Base-by-base conservation (phyloP, 1,140 invertebrate genomes). In the Chironomus tepperi region DNA sequence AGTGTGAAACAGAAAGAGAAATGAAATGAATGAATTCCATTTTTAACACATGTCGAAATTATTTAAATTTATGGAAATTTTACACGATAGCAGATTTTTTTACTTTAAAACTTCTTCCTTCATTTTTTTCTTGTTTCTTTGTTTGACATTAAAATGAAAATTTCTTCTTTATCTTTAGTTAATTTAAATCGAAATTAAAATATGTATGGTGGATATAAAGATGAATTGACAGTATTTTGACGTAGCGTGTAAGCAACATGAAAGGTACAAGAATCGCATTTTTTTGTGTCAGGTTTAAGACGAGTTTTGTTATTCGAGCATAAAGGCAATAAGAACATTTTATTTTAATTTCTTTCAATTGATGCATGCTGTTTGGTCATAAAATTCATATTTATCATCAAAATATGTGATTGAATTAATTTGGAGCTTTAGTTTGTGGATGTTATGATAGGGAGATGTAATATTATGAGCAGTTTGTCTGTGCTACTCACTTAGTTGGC, bases 21-120 rank as follows among this genome's bases (percentile, higher is more conserved):
- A 57, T 57, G 12, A 34, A 12, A 57, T 57, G 47, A 57, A 57
- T 57, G 47, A 57, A 57, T 57, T n/a, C 47, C 47, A 57, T 57
- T 57, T 57, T 57, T 57, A 57, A 57, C 47, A 57, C 47, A 57
- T 57, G 47, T 15, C n/a, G 47, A 57, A n/a, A n/a, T 57, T 57
- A 57, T 57, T 57, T 15, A 57, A 57, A 57, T 57, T 57, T 57
- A 57, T 57, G 47, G n/a, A n/a, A 57, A 57, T 57, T 57, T 57
- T 57, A 34, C 24, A 34, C 24, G 24, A 34, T 34, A 34, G 24
- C 24, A 34, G 24, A 34, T 34, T 34, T 34, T 34, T 34, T 34
- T 34, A 2, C 5, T 34, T 5, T 34, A 34, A 34, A 34, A 34
- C 24, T 34, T 34, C 24, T 34, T 34, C 24, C 24, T 34, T 34